phyloP scores from a whole-genome alignment of 2,888 invertebrate species.

The Orthosia cruda region DNA sequence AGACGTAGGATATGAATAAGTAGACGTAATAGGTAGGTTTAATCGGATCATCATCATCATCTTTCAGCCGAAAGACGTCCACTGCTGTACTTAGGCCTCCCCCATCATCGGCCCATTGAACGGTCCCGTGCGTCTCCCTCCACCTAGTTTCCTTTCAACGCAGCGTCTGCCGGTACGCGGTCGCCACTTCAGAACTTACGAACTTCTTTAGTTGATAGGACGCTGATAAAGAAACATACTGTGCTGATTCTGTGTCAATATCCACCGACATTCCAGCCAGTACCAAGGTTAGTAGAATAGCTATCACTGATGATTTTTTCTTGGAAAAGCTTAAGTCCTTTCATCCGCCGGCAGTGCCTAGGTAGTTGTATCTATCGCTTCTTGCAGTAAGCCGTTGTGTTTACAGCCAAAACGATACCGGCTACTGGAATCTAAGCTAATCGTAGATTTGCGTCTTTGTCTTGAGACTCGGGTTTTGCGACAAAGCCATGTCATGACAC shows the following conservation, averaged over 20 bases:
- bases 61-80: too few species aligned
- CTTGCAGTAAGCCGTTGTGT: not conserved
- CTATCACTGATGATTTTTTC: not conserved
- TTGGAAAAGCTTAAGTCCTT: not conserved
- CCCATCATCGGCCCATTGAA: too few species aligned
- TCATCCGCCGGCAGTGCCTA: too few species aligned
- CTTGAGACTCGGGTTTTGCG: not conserved
- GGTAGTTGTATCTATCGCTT: not conserved
- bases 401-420: not conserved
- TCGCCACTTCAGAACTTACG: too few species aligned
- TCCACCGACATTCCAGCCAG: not conserved
- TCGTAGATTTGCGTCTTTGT: not conserved
- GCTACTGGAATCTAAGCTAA: slow-evolving; percentile 3
- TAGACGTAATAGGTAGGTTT: too few species aligned
- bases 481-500: not conserved
- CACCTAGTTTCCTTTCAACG: too few species aligned
- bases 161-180: too few species aligned
- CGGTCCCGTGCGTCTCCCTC: too few species aligned
- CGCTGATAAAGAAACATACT: not conserved
- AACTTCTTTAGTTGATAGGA: not conserved
- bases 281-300: not conserved
- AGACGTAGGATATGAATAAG: too few species aligned
- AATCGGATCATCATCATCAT: too few species aligned
- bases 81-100: too few species aligned
- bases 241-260: too few species aligned